phyloP scores from a whole-genome alignment of 2,888 invertebrate genomes.

The Cactoblastis cactorum region DNA sequence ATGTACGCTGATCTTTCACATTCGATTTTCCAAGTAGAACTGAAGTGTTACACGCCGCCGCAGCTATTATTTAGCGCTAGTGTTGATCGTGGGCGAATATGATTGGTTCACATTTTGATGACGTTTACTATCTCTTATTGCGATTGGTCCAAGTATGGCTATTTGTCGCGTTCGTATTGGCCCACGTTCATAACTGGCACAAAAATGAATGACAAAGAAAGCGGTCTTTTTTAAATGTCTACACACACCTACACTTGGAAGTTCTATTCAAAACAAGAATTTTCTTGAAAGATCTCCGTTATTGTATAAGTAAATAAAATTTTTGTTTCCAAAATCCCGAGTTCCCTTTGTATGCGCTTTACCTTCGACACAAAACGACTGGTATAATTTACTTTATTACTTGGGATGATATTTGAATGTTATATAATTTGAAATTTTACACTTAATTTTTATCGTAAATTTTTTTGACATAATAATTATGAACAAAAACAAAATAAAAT shows the following conservation, averaged over 20 bases:
- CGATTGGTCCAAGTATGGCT: constrained; percentile 69
- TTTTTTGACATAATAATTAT: too few relatives aligned
- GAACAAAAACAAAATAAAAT: too few relatives aligned
- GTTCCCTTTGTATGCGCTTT: too few relatives aligned
- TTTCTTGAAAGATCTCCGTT: background rate
- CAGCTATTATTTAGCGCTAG: constrained; percentile 77
- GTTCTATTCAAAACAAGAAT: background rate
- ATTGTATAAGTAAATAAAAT: too few relatives aligned
- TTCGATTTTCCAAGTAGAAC: constrained; percentile 67
- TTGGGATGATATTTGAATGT: too few relatives aligned
- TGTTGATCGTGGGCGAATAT: constrained; percentile 78
- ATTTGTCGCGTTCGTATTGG: constrained; percentile 83
- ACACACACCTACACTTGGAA: background rate
- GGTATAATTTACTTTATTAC: too few relatives aligned
- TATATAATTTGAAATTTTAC: too few relatives aligned
- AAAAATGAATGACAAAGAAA: constrained; percentile 32
- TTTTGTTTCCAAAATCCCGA: too few relatives aligned
- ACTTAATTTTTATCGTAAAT: too few relatives aligned
- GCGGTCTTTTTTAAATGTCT: constrained; percentile 51
- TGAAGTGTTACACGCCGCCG: constrained; percentile 66
- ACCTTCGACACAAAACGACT: too few relatives aligned
- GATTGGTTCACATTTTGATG: constrained; percentile 75
- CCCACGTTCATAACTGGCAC: constrained; percentile 81
- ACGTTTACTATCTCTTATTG: constrained; percentile 46
- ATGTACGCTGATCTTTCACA: constrained; percentile 39